Evolutionary conservation across 2,113 vertebrate genomes (phyloP).

Genomic region (Gallinago undulata): DNA sequence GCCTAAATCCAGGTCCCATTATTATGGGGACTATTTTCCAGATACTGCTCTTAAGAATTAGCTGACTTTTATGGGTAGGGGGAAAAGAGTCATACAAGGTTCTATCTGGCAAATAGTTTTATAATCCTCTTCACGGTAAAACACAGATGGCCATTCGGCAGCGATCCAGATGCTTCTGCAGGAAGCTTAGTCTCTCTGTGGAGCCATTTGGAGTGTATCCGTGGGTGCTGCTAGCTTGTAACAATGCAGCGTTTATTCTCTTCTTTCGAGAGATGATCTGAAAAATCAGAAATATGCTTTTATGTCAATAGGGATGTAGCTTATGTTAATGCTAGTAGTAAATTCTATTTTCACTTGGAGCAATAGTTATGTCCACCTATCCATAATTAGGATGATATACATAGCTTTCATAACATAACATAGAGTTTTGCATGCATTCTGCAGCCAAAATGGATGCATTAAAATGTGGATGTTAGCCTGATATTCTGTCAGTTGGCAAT

Average conservation of each 20-base stretch:
- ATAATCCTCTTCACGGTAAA: neutral
- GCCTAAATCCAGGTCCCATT: neutral
- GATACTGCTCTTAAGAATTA: neutral
- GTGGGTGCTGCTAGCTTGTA: constrained; percentile 45
- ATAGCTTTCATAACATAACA: neutral
- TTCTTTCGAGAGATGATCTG: neutral
- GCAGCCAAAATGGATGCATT: neutral
- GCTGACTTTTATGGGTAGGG: neutral
- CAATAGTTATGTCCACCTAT: fast-evolving
- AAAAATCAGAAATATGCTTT: neutral
- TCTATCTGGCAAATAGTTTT: constrained; percentile 42
- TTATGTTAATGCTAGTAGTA: neutral
- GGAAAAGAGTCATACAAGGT: neutral
- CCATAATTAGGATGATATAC: fast-evolving
- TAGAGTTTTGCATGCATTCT: neutral
- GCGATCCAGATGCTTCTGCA: constrained; percentile 57
- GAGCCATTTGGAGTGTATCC: constrained; percentile 46
- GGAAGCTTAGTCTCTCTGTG: constrained; percentile 50
- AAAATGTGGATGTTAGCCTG: neutral
- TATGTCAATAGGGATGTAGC: neutral
- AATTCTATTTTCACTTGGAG: neutral
- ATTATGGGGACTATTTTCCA: neutral
- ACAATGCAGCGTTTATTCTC: constrained; percentile 15
- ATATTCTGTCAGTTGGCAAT: neutral
- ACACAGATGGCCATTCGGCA: constrained; percentile 54